Evolutionary conservation across 2,888 invertebrate genomes (phyloP).

Genomic region (Hydroisotoma schaefferi): DNA sequence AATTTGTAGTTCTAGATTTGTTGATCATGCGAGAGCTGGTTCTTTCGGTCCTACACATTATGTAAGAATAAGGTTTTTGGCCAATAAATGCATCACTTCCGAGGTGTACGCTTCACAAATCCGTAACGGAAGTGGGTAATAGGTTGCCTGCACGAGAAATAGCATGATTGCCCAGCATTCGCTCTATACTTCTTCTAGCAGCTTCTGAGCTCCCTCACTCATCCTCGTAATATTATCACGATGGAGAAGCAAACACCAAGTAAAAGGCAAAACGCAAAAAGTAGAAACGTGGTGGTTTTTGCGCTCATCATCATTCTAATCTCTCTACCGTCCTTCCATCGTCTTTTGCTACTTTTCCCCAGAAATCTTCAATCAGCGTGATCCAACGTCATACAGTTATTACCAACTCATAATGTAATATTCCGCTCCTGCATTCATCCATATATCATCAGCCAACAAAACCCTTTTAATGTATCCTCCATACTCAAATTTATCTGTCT

Average conservation of each 20-base stretch:
- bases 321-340: too few relatives aligned
- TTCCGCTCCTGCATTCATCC: constrained; percentile 1
- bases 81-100: constrained; percentile 49
- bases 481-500: constrained; percentile 39
- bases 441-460: too few relatives aligned
- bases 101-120: constrained; percentile 49
- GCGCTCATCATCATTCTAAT: constrained; percentile 45
- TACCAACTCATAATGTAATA: constrained; percentile 1
- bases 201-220: too few relatives aligned
- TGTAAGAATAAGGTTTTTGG: constrained; percentile 43
- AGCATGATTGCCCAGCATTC: constrained; percentile 49
- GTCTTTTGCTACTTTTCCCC: too few relatives aligned
- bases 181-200: too few relatives aligned
- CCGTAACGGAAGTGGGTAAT: constrained; percentile 49
- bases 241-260: constrained; percentile 6
- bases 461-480: constrained; percentile 9
- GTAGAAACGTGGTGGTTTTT: constrained; percentile 41
- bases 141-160: constrained; percentile 48
- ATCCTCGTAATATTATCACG: neutral
- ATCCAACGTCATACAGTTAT: constrained; percentile 34
- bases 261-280: constrained; percentile 42
- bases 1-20: too few relatives aligned
- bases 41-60: neutral
- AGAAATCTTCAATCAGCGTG: constrained; percentile 46
- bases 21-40: constrained; percentile 14